Percentiles rank a stretch among this genome's conserved stretches.
Conservation (phyloP, 1,140 invertebrate species). For the Hesperophylax magnus region DNA sequence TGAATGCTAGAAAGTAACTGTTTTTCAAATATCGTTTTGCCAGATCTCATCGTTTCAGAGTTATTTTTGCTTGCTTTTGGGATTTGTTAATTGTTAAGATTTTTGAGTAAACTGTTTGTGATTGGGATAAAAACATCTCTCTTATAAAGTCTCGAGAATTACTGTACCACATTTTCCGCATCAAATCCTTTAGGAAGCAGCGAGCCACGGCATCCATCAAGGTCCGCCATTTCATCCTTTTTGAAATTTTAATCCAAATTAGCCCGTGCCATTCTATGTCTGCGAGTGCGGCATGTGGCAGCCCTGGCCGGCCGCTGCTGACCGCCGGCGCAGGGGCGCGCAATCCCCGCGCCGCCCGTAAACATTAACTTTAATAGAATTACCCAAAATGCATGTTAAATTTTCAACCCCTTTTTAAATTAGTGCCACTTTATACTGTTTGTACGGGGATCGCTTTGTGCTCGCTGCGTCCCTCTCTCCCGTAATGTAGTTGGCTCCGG, state of each 20-base stretch:
- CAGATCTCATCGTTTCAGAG: no score
- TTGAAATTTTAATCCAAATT: constrained; percentile 17
- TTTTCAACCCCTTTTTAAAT: constrained; percentile 53
- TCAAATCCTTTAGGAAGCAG: background rate
- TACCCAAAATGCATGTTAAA: constrained; percentile 55
- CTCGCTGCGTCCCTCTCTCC: background rate
- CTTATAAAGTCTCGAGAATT: no score
- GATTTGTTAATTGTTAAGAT: no score
- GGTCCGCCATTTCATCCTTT: background rate
- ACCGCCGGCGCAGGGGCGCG: constrained; percentile 12
- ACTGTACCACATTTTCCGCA: background rate
- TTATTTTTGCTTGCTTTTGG: no score
- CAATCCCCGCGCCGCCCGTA: background rate
- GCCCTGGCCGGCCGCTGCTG: background rate
- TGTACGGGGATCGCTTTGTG: constrained; percentile 3
- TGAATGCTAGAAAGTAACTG: no score
- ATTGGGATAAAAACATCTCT: no score
- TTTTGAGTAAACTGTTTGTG: no score
- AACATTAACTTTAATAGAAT: constrained; percentile 56
- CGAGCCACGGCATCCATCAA: background rate
- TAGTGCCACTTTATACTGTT: constrained; percentile 46
- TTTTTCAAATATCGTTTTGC: no score
- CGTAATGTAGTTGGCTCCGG: background rate
- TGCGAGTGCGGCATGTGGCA: background rate
- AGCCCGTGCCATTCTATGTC: background rate